Conservation (phyloP, 2,888 invertebrate genomes). For the Stratiomys singularior region DNA sequence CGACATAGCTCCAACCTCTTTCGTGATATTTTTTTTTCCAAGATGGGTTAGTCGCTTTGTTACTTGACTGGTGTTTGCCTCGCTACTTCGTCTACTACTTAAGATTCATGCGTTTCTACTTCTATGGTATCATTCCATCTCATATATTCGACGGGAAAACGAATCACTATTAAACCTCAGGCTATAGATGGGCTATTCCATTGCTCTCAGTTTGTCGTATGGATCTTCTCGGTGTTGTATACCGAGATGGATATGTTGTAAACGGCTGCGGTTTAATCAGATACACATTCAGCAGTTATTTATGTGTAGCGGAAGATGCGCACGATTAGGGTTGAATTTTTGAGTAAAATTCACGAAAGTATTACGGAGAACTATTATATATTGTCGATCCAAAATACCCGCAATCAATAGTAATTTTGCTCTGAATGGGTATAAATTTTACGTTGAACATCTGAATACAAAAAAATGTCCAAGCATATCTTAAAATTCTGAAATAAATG, state of each 20-base stretch:
- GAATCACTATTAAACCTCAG: not conserved
- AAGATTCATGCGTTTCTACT: slow-evolving; percentile 20
- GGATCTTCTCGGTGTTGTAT: not conserved
- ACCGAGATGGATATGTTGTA: not conserved
- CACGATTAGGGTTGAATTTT: no score
- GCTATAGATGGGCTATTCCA: not conserved
- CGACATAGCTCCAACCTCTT: not conserved
- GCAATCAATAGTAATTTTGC: no score
- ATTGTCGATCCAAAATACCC: no score
- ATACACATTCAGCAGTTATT: not conserved
- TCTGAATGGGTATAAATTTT: no score
- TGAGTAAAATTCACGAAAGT: no score
- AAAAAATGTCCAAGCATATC: no score
- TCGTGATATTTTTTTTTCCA: not conserved
- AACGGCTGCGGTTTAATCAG: not conserved
- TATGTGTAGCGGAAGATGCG: no score
- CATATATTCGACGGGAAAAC: not conserved
- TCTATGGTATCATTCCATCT: not conserved
- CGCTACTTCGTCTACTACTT: not conserved
- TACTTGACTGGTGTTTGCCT: not conserved
- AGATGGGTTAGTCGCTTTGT: not conserved
- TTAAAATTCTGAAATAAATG: no score
- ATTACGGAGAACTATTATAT: no score
- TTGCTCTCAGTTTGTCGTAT: not conserved
- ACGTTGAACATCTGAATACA: no score